Base-by-base conservation (phyloP, 2,888 invertebrate species). In the Aleiodes testaceus region DNA sequence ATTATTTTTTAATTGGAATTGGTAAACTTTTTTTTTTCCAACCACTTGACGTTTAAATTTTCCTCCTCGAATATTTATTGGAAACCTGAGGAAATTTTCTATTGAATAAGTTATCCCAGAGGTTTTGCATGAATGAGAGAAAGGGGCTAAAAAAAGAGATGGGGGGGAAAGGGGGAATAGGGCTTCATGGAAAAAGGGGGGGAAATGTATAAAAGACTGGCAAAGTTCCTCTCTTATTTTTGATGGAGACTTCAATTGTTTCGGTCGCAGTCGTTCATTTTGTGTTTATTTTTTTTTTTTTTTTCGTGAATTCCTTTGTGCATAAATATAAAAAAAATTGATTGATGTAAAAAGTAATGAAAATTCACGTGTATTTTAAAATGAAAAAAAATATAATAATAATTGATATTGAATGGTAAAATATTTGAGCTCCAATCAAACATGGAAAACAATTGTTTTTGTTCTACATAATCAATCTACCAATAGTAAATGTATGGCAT, bases 191-290 rank as follows among this genome's bases (percentile, higher is more conserved):
- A 47, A 55, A 50, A 9, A 70, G 55, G 69, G 36, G 66, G 67
- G 69, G 78, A 74, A 80, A n/a, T n/a, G n/a, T 80, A 83, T 84
- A 85, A 85, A 85, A 82, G 82, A 82, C 82, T 79, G 84, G 83
- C 84, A 81, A 79, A 55, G n/a, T 36, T 30, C 53, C 30, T 36
- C 55, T 36, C 82, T 81, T 80, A 80, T 81, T 81, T n/a, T 79
- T 78, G 12, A 80, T 79, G 80, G 81, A 79, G 81, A 76, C 80
- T 82, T 82, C 84, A 83, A 84, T 85, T 85, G 85, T 85, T 85
- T 84, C 81, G 84, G 79, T 78, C 81, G 81, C 18, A 18, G 55
- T 69, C 80, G 80, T 81, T 84, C 84, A 82, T 84, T 85, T n/a
- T n/a, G n/a, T n/a, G n/a, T n/a, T n/a, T n/a, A n/a, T n/a, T n/a